Percentiles rank a stretch among this genome's conserved stretches.
Conservation (phyloP, 2,888 invertebrate genomes). For the Autographa gamma region DNA sequence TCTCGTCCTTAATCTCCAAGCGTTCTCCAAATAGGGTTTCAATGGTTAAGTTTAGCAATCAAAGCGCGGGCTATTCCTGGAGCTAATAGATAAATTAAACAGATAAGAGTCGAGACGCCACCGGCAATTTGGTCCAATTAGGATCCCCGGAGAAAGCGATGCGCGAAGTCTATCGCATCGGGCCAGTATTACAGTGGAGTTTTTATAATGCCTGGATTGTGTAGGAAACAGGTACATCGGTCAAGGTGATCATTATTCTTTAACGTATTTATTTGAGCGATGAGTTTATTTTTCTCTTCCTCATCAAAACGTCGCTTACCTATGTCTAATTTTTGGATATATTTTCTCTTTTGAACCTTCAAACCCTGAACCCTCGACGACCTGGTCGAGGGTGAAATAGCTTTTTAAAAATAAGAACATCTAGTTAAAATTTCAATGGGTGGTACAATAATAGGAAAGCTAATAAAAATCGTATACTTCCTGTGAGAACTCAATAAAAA, state of each 20-base stretch:
- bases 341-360: too few relatives aligned
- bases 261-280: too few relatives aligned
- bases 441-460: background rate
- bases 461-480: background rate
- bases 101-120: slow-evolving; percentile 72
- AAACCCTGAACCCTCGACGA: too few relatives aligned
- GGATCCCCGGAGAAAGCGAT: slow-evolving; percentile 34
- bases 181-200: background rate
- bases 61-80: slow-evolving; percentile 66
- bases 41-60: slow-evolving; percentile 53
- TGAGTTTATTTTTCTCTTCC: too few relatives aligned
- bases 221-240: background rate
- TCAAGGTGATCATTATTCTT: background rate
- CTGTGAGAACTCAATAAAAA: background rate
- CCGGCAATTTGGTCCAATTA: slow-evolving; percentile 75
- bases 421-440: too few relatives aligned
- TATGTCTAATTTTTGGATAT: too few relatives aligned
- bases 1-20: slow-evolving; percentile 8
- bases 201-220: slow-evolving; percentile 5
- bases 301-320: too few relatives aligned
- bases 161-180: background rate
- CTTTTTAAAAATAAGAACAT: too few relatives aligned
- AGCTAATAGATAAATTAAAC: slow-evolving; percentile 77
- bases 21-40: slow-evolving; percentile 29
- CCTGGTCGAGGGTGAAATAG: too few relatives aligned